A percentile compares a stretch with the other conserved stretches of the same genome.
Evolutionary conservation across 2,113 vertebrate species (phyloP).

Genomic region (Butorides virescens): DNA sequence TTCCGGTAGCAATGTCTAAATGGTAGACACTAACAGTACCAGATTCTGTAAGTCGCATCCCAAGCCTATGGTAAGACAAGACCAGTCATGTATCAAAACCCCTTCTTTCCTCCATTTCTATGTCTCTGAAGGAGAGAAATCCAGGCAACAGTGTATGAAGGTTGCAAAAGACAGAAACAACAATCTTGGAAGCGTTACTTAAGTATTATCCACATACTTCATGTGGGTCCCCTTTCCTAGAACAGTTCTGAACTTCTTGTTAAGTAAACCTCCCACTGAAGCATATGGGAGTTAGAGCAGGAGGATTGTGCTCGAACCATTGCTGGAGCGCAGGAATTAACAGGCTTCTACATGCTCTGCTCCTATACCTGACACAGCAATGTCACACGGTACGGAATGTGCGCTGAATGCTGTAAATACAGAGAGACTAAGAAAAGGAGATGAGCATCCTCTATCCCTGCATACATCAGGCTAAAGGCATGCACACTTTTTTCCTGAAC

Average conservation of each 20-base stretch:
- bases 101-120: not conserved
- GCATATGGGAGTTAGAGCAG: not conserved
- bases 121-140: not conserved
- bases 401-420: fast-evolving
- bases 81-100: not conserved
- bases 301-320: not conserved
- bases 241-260: not conserved
- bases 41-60: not conserved
- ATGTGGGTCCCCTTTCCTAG: not conserved
- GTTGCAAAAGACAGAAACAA: not conserved
- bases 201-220: not conserved
- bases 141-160: not conserved
- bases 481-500: not conserved
- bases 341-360: not conserved
- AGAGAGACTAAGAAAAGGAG: not conserved
- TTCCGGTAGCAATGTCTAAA: not conserved
- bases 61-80: not conserved
- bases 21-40: not conserved
- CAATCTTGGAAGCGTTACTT: not conserved
- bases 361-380: not conserved
- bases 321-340: not conserved
- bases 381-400: not conserved
- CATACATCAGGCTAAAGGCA: not conserved
- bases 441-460: not conserved
- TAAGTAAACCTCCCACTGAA: not conserved